phyloP scores from a whole-genome alignment of 2,113 vertebrate species.

The Anolis carolinensis region DNA sequence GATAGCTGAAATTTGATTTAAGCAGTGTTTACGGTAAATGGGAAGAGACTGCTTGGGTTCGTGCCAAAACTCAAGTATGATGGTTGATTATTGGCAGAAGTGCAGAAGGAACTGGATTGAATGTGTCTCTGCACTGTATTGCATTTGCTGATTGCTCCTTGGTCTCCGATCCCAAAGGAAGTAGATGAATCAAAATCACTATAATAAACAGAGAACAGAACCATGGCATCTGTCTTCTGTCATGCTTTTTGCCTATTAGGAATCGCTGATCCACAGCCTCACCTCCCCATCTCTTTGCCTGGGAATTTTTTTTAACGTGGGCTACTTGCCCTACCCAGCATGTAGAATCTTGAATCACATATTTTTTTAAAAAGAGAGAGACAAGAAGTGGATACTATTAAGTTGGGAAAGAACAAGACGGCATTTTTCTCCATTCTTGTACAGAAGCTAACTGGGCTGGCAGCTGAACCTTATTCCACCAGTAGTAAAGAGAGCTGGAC shows the following conservation, averaged over 20 bases:
- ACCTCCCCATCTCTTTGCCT: background rate
- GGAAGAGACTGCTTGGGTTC: background rate
- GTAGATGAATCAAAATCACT: background rate
- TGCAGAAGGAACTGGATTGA: background rate
- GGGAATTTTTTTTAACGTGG: background rate
- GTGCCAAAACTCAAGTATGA: conserved; percentile 10
- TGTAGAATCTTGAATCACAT: background rate
- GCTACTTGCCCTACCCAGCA: background rate
- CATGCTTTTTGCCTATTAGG: background rate
- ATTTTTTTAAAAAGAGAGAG: background rate
- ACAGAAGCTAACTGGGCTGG: too few relatives aligned
- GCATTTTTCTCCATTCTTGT: too few relatives aligned
- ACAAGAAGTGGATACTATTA: background rate
- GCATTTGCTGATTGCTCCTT: background rate
- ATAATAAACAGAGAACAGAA: background rate
- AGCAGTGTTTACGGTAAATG: conserved; percentile 12
- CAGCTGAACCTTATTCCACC: too few relatives aligned
- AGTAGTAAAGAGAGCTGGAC: too few relatives aligned
- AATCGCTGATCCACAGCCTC: background rate
- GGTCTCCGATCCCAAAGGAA: background rate
- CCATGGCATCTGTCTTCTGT: background rate
- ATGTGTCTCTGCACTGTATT: background rate
- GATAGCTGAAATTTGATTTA: conserved; percentile 4
- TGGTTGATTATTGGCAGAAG: background rate
- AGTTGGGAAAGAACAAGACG: background rate